phyloP scores from a whole-genome alignment of 2,888 invertebrate genomes.

The Andrena bucephala region DNA sequence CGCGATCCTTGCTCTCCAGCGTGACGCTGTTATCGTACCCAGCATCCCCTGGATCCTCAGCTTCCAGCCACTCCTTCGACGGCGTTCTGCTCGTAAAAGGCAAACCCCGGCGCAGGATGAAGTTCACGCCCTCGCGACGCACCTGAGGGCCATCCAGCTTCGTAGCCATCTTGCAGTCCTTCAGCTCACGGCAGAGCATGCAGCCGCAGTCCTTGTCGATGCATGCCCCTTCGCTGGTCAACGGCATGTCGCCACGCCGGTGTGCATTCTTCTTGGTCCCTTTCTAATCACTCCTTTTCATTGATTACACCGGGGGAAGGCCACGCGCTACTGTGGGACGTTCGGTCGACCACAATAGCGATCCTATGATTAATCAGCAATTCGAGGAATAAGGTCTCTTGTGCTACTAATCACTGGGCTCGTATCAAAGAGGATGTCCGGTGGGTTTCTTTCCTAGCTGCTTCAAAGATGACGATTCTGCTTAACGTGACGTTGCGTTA shows the following conservation, averaged over 20 bases:
- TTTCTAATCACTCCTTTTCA: background rate
- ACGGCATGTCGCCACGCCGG: slow-evolving; percentile 66
- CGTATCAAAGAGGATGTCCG: too few relatives aligned
- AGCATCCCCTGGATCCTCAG: slow-evolving; percentile 62
- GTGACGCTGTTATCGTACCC: slow-evolving; percentile 76
- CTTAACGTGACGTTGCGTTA: too few relatives aligned
- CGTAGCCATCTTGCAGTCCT: slow-evolving; percentile 86
- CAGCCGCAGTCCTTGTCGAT: slow-evolving; percentile 89
- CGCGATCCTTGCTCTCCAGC: slow-evolving; percentile 68
- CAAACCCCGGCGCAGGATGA: slow-evolving; percentile 83
- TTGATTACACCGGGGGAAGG: too few relatives aligned
- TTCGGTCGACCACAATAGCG: too few relatives aligned
- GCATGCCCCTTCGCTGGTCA: slow-evolving; percentile 56
- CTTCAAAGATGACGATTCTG: too few relatives aligned
- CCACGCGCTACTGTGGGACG: too few relatives aligned
- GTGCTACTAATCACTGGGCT: too few relatives aligned
- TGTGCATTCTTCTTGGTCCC: slow-evolving; percentile 34
- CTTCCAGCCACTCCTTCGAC: slow-evolving; percentile 77
- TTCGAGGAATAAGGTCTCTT: too few relatives aligned
- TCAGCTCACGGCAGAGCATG: slow-evolving; percentile 91
- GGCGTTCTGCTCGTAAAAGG: slow-evolving; percentile 77
- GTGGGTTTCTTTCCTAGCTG: too few relatives aligned
- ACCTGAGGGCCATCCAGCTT: slow-evolving; percentile 43
- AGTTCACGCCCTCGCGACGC: slow-evolving; percentile 85
- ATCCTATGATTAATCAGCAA: too few relatives aligned